Base-by-base conservation (phyloP, 2,888 invertebrate species). In the Galerucella nymphaeae region DNA sequence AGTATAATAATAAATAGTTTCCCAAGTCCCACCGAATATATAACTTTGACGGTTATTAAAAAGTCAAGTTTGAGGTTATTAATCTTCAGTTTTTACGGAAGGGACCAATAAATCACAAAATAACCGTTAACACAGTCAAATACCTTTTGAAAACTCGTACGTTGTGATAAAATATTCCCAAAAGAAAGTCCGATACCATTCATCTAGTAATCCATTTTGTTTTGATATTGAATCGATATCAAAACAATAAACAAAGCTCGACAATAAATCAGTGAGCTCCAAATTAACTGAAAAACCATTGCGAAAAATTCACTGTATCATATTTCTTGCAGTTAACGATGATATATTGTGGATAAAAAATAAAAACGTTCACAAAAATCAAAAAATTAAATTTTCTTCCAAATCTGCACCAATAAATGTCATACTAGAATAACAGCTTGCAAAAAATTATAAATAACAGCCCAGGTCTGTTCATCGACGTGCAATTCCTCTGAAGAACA, bases 1-100 rank as follows among this genome's bases (percentile, higher is more conserved):
- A 62, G 64, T 69, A 72, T 72, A 66, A 75, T 72, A 75, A 70
- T 72, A 75, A 75, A 75, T 70, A 70, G 75, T 72, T 71, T 59
- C 59, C 30, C 59, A 18, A 57, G 48, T 42, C 45, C 9, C 23
- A 13, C 55, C 30, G 18, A 30, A 18, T 59, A 53, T 63, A 68
- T 68, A 53, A 59, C 53, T 63, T n/a, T 70, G 76, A 65, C 70
- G 67, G 69, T 64, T 76, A 74, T 74, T 74, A 74, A 73, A 59
- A 38, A 65, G 66, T 63, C 55, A 62, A 69, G 45, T 61, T 13
- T 38, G 42, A 38, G 16, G 48, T 41, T 65, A 58, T 71, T 45
- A 23, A 18, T 41, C 13, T 71, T 62, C 18, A 45, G 4, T 18
- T 48, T 53, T 18, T 53, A 53, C 10, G 10, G 16, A 16, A 16